Percentiles rank a stretch among this genome's conserved stretches.
Evolutionary conservation across 2,888 invertebrate species (phyloP).

Genomic region (Isoperla grammatica): DNA sequence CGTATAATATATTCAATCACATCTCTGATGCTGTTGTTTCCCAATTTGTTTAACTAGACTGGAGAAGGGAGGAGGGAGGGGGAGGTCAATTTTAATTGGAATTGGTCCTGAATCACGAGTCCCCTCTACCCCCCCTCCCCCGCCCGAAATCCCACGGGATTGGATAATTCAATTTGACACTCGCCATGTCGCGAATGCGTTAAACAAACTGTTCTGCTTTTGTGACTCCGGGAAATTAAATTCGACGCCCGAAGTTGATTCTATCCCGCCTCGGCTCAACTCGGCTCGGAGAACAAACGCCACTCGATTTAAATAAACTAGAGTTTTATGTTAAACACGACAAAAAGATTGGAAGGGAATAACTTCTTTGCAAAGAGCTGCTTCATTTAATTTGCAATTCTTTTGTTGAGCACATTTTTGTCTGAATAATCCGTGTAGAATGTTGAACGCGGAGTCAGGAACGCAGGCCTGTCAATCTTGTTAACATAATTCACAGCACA

Average conservation of each 20-base stretch:
- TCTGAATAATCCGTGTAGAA: too few relatives aligned
- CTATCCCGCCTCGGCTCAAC: background rate
- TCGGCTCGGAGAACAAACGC: background rate
- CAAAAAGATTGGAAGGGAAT: too few relatives aligned
- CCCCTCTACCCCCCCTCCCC: slow-evolving; percentile 10
- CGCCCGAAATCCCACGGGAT: slow-evolving; percentile 15
- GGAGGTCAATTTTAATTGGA: slow-evolving; percentile 34
- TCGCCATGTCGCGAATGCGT: slow-evolving; percentile 28
- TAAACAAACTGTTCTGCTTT: slow-evolving; percentile 33
- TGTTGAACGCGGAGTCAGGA: too few relatives aligned
- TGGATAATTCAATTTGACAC: slow-evolving; percentile 32
- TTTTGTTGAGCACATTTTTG: too few relatives aligned
- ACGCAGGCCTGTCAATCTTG: too few relatives aligned
- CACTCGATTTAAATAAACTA: slow-evolving; percentile 9
- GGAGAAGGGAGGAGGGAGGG: slow-evolving; percentile 18
- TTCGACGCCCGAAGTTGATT: slow-evolving; percentile 14
- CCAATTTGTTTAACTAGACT: slow-evolving; percentile 26
- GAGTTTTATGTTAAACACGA: slow-evolving; percentile 12
- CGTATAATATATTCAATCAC: slow-evolving; percentile 19
- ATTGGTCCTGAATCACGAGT: slow-evolving; percentile 25
- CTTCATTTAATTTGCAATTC: slow-evolving; percentile 4
- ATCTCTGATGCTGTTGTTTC: slow-evolving; percentile 19
- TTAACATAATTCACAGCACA: too few relatives aligned
- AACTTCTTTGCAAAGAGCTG: too few relatives aligned
- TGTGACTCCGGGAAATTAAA: slow-evolving; percentile 32